Base-by-base conservation (phyloP, 2,113 vertebrate genomes). In the Myrmecophaga tridactyla region DNA sequence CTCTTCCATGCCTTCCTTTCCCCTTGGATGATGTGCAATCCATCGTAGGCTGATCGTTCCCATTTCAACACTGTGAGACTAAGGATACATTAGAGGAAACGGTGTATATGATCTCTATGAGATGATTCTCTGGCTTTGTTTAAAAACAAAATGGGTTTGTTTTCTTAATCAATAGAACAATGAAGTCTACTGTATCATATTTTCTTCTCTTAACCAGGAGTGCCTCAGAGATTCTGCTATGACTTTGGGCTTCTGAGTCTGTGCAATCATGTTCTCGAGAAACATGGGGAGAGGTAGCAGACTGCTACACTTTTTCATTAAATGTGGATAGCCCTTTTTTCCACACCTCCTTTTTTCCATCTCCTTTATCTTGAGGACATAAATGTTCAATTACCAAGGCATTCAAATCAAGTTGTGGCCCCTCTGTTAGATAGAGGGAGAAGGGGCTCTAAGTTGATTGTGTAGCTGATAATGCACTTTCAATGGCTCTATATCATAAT, bases 21-120 rank as follows among this genome's bases (percentile, higher is more conserved):
- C 99, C 98, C 98, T 98, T 98, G 99, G 99, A 99, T 99, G 98
- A 99, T 96, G 99, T 99, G 99, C 99, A 99, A 99, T 99, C 98
- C 97, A 98, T 98, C 92, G 97, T 98, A 98, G 97, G 98, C 97
- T 98, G 98, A 98, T 98, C 97, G 96, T 97, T 98, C 98, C 98
- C 98, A 98, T 98, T 98, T 98, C 98, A 98, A 97, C 98, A 98
- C 98, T 98, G 98, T 99, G 98, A 98, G 98, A 98, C 97, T 98
- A 95, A 91, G 97, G 96, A 96, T 97, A 97, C 67, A 90, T 95
- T 92, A 90, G 97, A 96, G 77, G 98, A 98, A 98, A 98, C 98
- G 98, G 98, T 98, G 98, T 98, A 98, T 98, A 94, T 98, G 98
- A 98, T 98, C 98, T 98, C 98, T 99, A 98, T 98, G 98, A 98